These are phyloP conservation scores for Elegia similella DNA, from an alignment of 2,888 invertebrate genomes.

Conservation along the genomic window DNA sequence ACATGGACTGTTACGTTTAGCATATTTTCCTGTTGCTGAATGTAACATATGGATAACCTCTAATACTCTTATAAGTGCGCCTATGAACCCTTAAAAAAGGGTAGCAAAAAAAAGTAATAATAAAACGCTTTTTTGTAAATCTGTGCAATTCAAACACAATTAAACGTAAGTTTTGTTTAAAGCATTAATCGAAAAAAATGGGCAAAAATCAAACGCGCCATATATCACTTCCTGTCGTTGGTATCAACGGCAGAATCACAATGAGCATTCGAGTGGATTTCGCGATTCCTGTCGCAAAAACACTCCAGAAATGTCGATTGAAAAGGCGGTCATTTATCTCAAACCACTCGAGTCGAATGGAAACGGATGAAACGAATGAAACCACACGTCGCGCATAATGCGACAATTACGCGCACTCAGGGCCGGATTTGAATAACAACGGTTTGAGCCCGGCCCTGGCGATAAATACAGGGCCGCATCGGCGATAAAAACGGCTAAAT, in stretches of 20 bases:
- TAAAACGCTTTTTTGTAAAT: no score
- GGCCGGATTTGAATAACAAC: conserved; percentile 17
- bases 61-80: no score
- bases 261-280: background rate
- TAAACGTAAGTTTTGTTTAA: no score
- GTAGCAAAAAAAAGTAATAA: no score
- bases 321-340: conserved; percentile 39
- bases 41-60: no score
- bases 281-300: conserved; percentile 9
- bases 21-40: no score
- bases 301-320: conserved; percentile 24
- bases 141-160: no score
- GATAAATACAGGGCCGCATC: conserved; percentile 4
- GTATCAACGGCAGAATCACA: background rate
- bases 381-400: conserved; percentile 39
- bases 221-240: conserved; percentile 5
- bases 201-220: background rate
- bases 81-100: no score
- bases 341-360: conserved; percentile 7
- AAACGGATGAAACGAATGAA: conserved; percentile 11
- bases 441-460: conserved; percentile 2
- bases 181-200: background rate
- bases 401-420: conserved; percentile 36
- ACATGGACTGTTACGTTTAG: no score
- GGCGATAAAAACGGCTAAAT: conserved; percentile 6